Evolutionary conservation across 1,140 invertebrate genomes (phyloP).

Genomic region (Mycetomoellerius zeteki): DNA sequence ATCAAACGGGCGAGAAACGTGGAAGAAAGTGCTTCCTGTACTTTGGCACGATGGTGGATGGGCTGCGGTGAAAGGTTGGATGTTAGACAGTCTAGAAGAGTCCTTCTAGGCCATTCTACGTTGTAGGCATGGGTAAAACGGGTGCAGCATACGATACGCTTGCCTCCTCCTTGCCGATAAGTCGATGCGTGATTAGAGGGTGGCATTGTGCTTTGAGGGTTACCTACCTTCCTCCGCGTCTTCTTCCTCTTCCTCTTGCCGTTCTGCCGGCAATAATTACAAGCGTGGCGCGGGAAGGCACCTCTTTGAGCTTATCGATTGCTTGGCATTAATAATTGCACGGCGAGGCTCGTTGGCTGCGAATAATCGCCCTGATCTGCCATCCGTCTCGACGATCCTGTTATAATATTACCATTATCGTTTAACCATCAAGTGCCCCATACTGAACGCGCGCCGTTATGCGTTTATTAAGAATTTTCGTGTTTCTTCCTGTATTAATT

Average conservation of each 20-base stretch:
- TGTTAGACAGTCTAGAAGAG: constrained; percentile 66
- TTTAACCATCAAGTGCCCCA: constrained; percentile 4
- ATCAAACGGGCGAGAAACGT: constrained; percentile 65
- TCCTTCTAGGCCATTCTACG: constrained; percentile 42
- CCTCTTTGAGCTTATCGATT: constrained; percentile 86
- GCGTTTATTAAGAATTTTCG: neutral
- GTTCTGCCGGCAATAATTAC: constrained; percentile 83
- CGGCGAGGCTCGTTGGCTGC: constrained; percentile 67
- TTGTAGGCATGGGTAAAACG: constrained; percentile 67
- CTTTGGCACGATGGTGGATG: constrained; percentile 59
- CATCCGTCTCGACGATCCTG: constrained; percentile 60
- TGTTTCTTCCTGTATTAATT: neutral
- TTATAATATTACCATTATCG: constrained; percentile 57
- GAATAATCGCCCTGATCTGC: constrained; percentile 74
- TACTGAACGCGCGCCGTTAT: neutral
- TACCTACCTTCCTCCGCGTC: constrained; percentile 40
- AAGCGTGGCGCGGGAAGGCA: constrained; percentile 78
- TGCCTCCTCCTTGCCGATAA: constrained; percentile 81
- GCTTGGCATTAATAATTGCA: constrained; percentile 85
- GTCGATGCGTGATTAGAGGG: constrained; percentile 86
- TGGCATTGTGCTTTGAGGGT: constrained; percentile 85
- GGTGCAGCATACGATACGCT: constrained; percentile 76
- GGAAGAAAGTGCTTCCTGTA: constrained; percentile 78
- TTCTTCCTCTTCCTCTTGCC: constrained; percentile 73
- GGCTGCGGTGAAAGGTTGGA: constrained; percentile 65